A percentile compares a stretch with the other conserved stretches of the same genome.
Conservation (phyloP, 2,797 vertebrate species). For the Pseudochirops corinnae region DNA sequence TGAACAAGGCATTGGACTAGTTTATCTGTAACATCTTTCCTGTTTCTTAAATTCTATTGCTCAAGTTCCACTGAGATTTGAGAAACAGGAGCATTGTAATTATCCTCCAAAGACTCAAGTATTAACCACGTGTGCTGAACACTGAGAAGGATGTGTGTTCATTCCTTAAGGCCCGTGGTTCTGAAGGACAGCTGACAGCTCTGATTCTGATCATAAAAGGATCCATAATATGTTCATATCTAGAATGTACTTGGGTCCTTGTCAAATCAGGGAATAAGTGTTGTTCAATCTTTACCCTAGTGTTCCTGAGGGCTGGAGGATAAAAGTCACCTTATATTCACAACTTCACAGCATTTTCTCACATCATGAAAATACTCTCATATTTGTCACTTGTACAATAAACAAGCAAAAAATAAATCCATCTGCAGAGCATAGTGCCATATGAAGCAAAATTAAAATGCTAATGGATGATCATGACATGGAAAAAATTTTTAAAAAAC, state of each 20-base stretch:
- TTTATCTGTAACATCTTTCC: not conserved
- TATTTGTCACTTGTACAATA: conserved; percentile 52
- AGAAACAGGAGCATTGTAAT: not conserved
- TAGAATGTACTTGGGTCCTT: not conserved
- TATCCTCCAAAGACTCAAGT: not conserved
- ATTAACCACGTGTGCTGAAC: not conserved
- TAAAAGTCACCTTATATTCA: conserved; percentile 61
- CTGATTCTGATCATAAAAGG: not conserved
- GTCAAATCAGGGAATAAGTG: conserved; percentile 32
- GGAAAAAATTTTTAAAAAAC: conserved; percentile 4
- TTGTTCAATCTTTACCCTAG: conserved; percentile 25
- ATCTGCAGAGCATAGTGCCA: conserved; percentile 50
- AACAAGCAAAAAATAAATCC: conserved; percentile 68
- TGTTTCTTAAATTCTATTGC: not conserved
- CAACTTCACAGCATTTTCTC: conserved; percentile 45
- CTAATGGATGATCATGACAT: conserved; percentile 13
- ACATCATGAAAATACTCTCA: conserved; percentile 58
- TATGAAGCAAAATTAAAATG: conserved; percentile 67
- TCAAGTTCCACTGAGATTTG: not conserved
- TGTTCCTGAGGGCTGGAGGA: conserved; percentile 39
- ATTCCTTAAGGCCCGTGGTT: not conserved
- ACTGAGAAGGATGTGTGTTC: not conserved
- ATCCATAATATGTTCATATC: not conserved
- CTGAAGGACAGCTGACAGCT: no score
- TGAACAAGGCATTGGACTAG: not conserved